A percentile compares a stretch with the other conserved stretches of the same genome.
Evolutionary conservation across 2,888 invertebrate species (phyloP).

Genomic region (Drosophila testacea): DNA sequence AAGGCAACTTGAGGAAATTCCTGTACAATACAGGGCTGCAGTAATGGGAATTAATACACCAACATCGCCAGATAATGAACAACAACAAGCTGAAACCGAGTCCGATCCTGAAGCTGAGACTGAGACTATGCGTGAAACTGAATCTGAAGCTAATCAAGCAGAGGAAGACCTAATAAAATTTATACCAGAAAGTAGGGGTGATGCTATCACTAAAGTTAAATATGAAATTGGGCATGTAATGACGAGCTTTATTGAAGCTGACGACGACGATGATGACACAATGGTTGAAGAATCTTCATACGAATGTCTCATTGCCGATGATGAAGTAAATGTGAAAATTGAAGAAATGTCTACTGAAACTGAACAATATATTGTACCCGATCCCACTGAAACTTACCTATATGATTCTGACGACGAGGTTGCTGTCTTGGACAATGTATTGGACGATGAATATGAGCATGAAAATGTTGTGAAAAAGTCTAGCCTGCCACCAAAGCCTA

Average conservation of each 20-base stretch:
- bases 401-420: constrained; percentile 73
- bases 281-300: constrained; percentile 65
- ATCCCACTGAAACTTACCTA: constrained; percentile 57
- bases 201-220: constrained; percentile 33
- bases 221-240: constrained; percentile 51
- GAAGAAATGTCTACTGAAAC: constrained; percentile 41
- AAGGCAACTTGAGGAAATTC: constrained; percentile 52
- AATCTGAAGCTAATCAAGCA: constrained; percentile 11
- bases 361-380: constrained; percentile 52
- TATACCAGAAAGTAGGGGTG: constrained; percentile 35
- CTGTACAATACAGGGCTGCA: constrained; percentile 44
- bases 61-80: not conserved
- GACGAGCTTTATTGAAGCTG: constrained; percentile 54
- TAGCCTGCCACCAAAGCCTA: constrained; percentile 71
- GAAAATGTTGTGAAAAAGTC: constrained; percentile 72
- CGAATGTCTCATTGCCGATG: constrained; percentile 63
- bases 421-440: constrained; percentile 65
- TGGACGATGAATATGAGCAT: constrained; percentile 68
- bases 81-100: constrained; percentile 30
- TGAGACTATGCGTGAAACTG: constrained; percentile 21
- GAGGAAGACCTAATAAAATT: constrained; percentile 37
- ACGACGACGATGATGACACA: constrained; percentile 54
- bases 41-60: constrained; percentile 48
- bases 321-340: constrained; percentile 58
- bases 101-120: constrained; percentile 30